phyloP scores from a whole-genome alignment of 92 coral and sea anemone species.

The Bergia sp. region DNA sequence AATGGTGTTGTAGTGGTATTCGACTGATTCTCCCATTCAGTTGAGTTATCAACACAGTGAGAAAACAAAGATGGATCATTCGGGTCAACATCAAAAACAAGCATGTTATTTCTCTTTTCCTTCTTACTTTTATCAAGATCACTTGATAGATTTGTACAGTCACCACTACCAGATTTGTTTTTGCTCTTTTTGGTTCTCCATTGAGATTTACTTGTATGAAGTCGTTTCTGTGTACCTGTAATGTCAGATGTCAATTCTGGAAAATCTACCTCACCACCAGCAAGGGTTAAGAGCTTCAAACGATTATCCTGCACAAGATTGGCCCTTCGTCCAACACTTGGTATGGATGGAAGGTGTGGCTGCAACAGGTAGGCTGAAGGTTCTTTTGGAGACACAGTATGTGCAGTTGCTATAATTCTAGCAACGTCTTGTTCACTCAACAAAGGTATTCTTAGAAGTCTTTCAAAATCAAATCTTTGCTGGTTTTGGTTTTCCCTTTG shows the following conservation, averaged over 20 bases:
- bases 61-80: conserved; percentile 77
- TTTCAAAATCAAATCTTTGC: conserved; percentile 30
- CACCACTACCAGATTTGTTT: not conserved
- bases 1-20: conserved; percentile 53
- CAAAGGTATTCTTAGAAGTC: conserved; percentile 60
- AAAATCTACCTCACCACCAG: conserved; percentile 52
- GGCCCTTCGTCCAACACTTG: conserved; percentile 80
- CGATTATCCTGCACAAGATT: conserved; percentile 75
- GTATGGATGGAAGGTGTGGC: conserved; percentile 93
- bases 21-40: conserved; percentile 37
- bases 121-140: conserved; percentile 21
- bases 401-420: conserved; percentile 65
- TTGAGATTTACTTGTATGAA: conserved; percentile 52
- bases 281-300: conserved; percentile 71
- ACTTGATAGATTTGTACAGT: not conserved
- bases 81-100: conserved; percentile 83
- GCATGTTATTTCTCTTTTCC: conserved; percentile 47
- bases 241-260: conserved; percentile 27
- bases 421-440: conserved; percentile 75
- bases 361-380: conserved; percentile 72
- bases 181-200: conserved; percentile 13
- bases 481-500: conserved; percentile 16
- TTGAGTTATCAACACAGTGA: conserved; percentile 48
- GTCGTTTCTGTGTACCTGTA: conserved; percentile 48
- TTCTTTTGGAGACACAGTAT: conserved; percentile 56